Base-by-base conservation (phyloP, 2,797 vertebrate species). In the Heliangelus exortis region DNA sequence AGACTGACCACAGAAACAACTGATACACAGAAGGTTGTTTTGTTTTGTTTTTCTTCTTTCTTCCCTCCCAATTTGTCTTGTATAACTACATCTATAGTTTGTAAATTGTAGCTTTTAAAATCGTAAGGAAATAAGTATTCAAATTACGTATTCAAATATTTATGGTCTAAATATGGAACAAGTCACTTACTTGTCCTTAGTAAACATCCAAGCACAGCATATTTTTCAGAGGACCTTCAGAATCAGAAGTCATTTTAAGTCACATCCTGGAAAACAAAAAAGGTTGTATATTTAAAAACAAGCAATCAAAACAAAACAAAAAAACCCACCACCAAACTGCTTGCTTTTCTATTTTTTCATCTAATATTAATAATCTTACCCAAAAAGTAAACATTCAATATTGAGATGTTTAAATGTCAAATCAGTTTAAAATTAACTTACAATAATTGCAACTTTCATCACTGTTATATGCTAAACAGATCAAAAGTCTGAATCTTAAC, bases 171-270 rank as follows among this genome's bases (percentile, higher is more conserved):
- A 62, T 69, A 92, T 7, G 1, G 84, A 86, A 82, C 61, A n/a
- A 39, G 55, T 76, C 71, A 95, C 95, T 96, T 95, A 96, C 96
- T 68, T 63, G 82, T 93, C 71, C 71, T 96, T 90, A 96, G 86
- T 67, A 96, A 85, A 91, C 79, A 84, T 76, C 76, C 84, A 94
- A 79, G 87, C 62, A 91, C 58, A 81, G 88, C 13, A 15, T 54
- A 68, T 62, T 94, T 87, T 87, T 95, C 93, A 96, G 53, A 68
- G 65, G 82, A 87, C 76, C 84, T 91, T 96, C 84, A 83, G 84
- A 80, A 95, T 81, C 76, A 87, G 86, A 91, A 93, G 87, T 85
- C 84, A 96, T 96, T 95, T 87, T 77, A 93, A 87, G 55, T 94
- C 82, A 95, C 79, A 92, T 93, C 78, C 96, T 97, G 93, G 48